Base-by-base conservation (phyloP, 2,888 invertebrate species). In the Ectemnius lituratus region DNA sequence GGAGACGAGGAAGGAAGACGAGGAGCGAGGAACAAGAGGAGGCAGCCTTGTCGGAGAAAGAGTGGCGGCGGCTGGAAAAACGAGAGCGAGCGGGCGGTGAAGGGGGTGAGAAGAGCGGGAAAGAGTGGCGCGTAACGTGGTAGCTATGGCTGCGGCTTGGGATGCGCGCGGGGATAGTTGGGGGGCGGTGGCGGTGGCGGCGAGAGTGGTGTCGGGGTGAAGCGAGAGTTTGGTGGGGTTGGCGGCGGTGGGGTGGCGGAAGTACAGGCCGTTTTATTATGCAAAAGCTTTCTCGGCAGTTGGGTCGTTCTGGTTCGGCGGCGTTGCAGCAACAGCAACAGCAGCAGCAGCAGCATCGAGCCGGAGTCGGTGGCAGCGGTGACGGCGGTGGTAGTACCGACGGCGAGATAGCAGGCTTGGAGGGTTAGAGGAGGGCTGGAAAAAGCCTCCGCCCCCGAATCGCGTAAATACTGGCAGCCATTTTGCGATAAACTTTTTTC, bases 401-500 rank as follows among this genome's bases (percentile, higher is more conserved):
- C 83, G 86, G 86, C 86, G 70, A 66, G 60, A 75, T 71, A 77
- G 70, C 37, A 37, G 74, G 75, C 68, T 57, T 73, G 75, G 64
- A 58, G 76, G 76, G 52, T 52, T 6, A 37, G 37, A 76, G 81
- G 78, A 82, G 78, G 81, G 78, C 76, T 76, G 80, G 80, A 80
- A 82, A 82, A 82, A 82, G 82, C 82, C 82, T 82, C 88, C 89
- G 83, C 87, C 86, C 83, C 79, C 75, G 88, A 88, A 88, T 88
- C 87, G 86, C 90, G 89, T 90, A 90, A 90, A 90, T 90, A 90
- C 90, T 86, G 89, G 90, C 90, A 89, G 89, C 90, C 90, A 90
- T 90, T 86, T 86, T 85, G 85, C 85, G 85, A 86, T 86, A 84
- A 85, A 86, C 86, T 86, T 86, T 86, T 83, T 82, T 82, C 83